Evolutionary conservation across 2,113 vertebrate genomes (phyloP), one percentile per base, ranked within the genome.

Genomic region (Ranitomeya variabilis): DNA sequence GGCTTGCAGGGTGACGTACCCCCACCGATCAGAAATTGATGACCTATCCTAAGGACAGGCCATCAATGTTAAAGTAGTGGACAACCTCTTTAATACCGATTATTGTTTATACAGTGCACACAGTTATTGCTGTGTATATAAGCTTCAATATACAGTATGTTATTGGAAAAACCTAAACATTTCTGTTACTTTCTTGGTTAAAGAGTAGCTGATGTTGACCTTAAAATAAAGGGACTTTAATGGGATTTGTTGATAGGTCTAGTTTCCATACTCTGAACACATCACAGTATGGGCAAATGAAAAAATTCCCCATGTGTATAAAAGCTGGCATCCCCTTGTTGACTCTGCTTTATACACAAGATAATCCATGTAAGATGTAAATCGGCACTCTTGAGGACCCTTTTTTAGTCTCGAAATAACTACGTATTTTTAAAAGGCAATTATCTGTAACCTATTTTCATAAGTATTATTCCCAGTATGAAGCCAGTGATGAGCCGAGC

Each of bases 391-490:
- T 57, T 15, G 9, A 55, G 52, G 52, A 57, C 51, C n/a, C 8
- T 79, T 23, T 57, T 15, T 23, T 0, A 45, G 52, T 57, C 51
- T 52, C 6, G 37, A 19, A 19, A 37, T 79, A 78, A 78, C 10
- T 78, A 57, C 52, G 16, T 79, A 55, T 79, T 79, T 15, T 79
- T 55, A 23, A 79, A 23, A 55, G 77, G 52, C 77, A 79, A 79
- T 55, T 79, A 79, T 15, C 21, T 57, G 51, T 79, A 79, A 79
- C 52, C 52, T 55, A 57, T 79, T 79, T 79, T 79, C 77, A 55
- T 60, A 60, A 60, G 23, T 62, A 81, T 59, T 81, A 15, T 57
- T 60, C n/a, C 54, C 78, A 19, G 55, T 59, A 76, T 85, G 71
- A 52, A 37, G 52, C 54, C 52, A 0, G 15, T 19, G 52, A 74